Base-by-base conservation (phyloP, 2,888 invertebrate genomes). In the Drosophila mettleri region DNA sequence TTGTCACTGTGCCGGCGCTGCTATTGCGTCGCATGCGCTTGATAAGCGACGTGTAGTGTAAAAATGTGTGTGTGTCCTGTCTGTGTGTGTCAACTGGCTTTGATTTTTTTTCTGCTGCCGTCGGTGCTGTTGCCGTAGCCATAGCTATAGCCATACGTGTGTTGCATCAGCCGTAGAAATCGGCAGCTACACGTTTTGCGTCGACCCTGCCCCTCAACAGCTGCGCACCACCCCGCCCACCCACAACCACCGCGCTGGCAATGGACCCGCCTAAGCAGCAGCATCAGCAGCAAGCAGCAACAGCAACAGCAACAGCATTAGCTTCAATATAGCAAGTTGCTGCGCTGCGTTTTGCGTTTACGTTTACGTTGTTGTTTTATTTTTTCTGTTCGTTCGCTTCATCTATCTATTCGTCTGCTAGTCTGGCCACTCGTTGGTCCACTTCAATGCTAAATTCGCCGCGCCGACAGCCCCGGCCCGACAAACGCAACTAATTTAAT, bases 81-180 rank as follows among this genome's bases (percentile, higher is more conserved):
- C 48, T 62, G 62, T 69, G 58, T 71, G 67, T 71, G 72, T 83
- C 81, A 84, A 81, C 81, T 78, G 86, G 72, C 81, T 88, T 80
- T 81, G 88, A 81, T 80, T 84, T 71, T 84, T 71, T 66, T 71
- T 69, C 69, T 80, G 73, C 67, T 73, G 76, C 65, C 64, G 65
- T 39, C 70, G 72, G 67, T 79, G 73, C 68, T 73, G 76, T 59
- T 39, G 45, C 45, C 33, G 62, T 65, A 20, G 52, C 52, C 49
- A 34, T 34, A 49, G 49, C 34, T 22, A 34, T 24, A 63, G 66
- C 46, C 48, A 61, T 67, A 46, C 62, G 69, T 67, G 71, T 83
- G 88, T 84, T 88, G 85, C 85, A 85, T 85, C 85, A 85, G 85
- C 86, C 86, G 78, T 80, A 86, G 83, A 84, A 83, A 84, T 83